These are phyloP conservation scores for Physeter macrocephalus DNA, from an alignment of 2,113 vertebrate genomes.

Conservation along the genomic window DNA sequence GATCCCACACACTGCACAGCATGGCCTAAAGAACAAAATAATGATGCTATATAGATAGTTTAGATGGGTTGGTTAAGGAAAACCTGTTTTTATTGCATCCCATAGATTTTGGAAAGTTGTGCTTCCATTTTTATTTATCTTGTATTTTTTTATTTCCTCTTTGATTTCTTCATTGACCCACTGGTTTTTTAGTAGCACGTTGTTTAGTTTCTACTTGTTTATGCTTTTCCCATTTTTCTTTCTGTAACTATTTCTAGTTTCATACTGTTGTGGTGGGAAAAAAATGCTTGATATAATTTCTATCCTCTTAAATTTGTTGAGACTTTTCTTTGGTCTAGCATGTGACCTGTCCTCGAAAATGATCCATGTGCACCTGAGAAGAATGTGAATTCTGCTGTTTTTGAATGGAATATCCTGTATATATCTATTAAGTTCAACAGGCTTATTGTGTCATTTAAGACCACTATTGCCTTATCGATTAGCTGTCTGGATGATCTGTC, in stretches of 20 bases:
- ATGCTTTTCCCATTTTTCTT: neutral
- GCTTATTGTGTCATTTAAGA: too few species aligned
- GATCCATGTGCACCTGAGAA: too few species aligned
- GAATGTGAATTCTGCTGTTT: too few species aligned
- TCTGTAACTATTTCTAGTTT: neutral
- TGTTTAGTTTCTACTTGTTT: neutral
- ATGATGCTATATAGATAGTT: neutral
- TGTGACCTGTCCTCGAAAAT: too few species aligned
- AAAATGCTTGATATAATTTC: too few species aligned
- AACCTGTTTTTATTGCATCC: neutral
- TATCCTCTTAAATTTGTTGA: too few species aligned
- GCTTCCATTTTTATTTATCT: neutral
- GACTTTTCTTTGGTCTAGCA: too few species aligned
- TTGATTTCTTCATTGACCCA: neutral
- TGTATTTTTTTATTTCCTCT: neutral
- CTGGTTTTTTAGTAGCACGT: neutral
- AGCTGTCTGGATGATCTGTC: too few species aligned
- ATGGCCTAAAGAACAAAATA: neutral
- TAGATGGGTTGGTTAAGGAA: neutral
- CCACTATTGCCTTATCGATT: too few species aligned
- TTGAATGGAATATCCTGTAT: too few species aligned
- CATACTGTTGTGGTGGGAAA: neutral
- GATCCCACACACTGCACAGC: too few species aligned
- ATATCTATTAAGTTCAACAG: too few species aligned
- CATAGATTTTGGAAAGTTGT: neutral